Percentiles rank a stretch among this genome's conserved stretches.
These are phyloP conservation scores for Gorsachius goisagi DNA, from an alignment of 2,113 vertebrate genomes.

Conservation along the genomic window DNA sequence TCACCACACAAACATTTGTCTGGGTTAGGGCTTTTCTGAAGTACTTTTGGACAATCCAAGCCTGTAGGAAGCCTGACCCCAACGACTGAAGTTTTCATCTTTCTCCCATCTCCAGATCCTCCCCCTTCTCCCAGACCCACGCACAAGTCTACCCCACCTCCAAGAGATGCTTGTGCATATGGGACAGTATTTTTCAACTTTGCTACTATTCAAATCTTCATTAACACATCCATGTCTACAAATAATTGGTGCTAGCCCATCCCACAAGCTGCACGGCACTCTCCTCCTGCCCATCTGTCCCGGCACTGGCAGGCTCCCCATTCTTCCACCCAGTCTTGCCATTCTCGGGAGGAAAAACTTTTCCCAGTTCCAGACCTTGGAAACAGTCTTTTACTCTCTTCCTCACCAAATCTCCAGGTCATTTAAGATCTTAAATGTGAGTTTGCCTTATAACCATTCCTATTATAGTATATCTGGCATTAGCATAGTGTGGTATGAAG, in stretches of 20 bases:
- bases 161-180: neutral
- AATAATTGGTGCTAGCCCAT: neutral
- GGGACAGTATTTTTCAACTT: neutral
- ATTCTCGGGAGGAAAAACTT: neutral
- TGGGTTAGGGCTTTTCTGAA: neutral
- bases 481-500: neutral
- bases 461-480: neutral
- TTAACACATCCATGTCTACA: neutral
- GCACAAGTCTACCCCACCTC: neutral
- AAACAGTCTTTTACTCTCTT: neutral
- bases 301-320: neutral
- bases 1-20: neutral
- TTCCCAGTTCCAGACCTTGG: neutral
- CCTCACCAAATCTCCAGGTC: neutral
- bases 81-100: neutral
- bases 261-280: neutral
- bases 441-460: neutral
- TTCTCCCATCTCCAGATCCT: neutral
- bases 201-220: neutral
- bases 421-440: neutral
- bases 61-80: neutral
- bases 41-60: neutral
- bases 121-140: neutral
- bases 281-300: neutral
- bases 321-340: neutral